Conservation (phyloP, 2,797 vertebrate genomes). For the Tympanoctomys barrerae region DNA sequence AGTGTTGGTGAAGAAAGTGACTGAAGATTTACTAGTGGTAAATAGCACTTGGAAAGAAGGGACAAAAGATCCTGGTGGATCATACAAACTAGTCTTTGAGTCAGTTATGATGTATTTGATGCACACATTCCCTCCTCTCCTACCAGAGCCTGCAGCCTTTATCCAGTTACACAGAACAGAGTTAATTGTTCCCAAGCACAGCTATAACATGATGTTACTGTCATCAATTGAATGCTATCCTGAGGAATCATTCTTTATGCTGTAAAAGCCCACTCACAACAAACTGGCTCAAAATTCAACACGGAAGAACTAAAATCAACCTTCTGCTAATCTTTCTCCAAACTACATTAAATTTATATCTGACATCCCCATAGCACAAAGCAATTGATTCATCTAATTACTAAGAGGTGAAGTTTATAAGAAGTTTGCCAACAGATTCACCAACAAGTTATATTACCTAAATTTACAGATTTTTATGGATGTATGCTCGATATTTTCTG, state of each 20-base stretch:
- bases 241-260: neutral
- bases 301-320: neutral
- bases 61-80: neutral
- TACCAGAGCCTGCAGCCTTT: neutral
- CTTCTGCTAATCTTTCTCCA: neutral
- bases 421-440: neutral
- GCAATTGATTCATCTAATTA: constrained; percentile 57
- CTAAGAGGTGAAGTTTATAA: neutral
- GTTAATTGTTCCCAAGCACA: neutral
- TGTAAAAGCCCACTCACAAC: neutral
- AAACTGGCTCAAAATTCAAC: neutral
- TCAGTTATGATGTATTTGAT: neutral
- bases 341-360: neutral
- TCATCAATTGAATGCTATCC: neutral
- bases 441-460: neutral
- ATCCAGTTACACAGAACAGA: neutral
- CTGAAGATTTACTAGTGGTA: neutral
- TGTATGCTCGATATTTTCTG: neutral
- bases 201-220: neutral
- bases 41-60: neutral
- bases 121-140: neutral
- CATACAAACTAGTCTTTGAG: neutral
- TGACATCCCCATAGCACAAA: neutral
- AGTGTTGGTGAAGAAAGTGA: neutral
- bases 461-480: neutral